Base-by-base conservation (phyloP, 2,113 vertebrate species). In the Bombycilla garrulus region DNA sequence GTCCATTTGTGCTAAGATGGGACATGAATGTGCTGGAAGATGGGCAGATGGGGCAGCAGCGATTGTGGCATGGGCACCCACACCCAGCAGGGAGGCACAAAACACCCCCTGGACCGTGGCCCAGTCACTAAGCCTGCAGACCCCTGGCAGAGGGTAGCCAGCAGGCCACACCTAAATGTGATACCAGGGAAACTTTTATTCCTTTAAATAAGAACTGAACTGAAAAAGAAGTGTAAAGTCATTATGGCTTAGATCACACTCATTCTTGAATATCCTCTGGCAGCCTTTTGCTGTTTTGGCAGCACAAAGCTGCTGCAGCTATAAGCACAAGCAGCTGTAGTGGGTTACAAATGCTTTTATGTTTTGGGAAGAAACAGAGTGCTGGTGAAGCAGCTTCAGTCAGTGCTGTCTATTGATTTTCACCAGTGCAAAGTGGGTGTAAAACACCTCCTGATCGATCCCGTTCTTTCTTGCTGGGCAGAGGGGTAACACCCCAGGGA, bases 141-240 rank as follows among this genome's bases (percentile, higher is more conserved):
- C 60, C 47, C 61, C 44, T 85, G 84, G 53, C 60, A 77, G 51
- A 91, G 47, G 47, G 47, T 50, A 78, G 69, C 50, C 54, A 25
- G 42, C 23, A 66, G 76, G 23, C 23, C 88, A 69, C 48, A 56
- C 58, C 73, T 87, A 56, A 92, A 85, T 45, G 60, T 48, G 65
- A 65, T 61, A 74, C 61, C 31, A 48, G 53, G 53, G 24, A 36
- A 85, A 90, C 44, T 72, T 90, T 80, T 77, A 38, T 61, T 78
- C 54, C 56, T 70, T 73, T 85, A 76, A 95, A 72, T 56, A 72
- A 85, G 92, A 60, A 56, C 69, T 40, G 81, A 91, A 74, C 73
- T 86, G 60, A 80, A 88, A 67, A 94, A 96, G 70, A 66, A 79
- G 54, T 78, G 56, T 91, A 78, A 90, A 94, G 93, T 84, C 92